A percentile compares a stretch with the other conserved stretches of the same genome.
These are phyloP conservation scores for Clinocottus analis DNA, from an alignment of 2,113 vertebrate species.

Conservation along the genomic window DNA sequence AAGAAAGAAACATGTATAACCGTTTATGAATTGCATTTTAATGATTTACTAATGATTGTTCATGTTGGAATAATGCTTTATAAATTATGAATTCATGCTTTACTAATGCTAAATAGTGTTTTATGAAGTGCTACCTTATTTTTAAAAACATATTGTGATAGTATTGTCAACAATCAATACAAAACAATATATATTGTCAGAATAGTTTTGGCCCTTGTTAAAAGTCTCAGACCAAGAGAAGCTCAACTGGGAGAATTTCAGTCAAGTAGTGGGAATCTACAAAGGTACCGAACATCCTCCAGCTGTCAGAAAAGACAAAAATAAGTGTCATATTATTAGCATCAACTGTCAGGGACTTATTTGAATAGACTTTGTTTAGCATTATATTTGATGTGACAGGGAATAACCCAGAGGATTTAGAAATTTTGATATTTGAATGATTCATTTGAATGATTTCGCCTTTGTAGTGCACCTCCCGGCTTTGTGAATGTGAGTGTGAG, in stretches of 20 bases:
- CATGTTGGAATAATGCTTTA: too few species aligned
- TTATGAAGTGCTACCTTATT: too few species aligned
- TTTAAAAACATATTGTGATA: too few species aligned
- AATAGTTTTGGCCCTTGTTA: too few species aligned
- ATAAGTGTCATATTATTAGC: slow-evolving; percentile 5
- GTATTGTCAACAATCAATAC: too few species aligned
- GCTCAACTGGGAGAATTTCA: not conserved
- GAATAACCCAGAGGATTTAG: not conserved
- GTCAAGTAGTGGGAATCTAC: slow-evolving; percentile 62
- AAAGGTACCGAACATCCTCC: not conserved
- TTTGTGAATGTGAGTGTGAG: slow-evolving; percentile 11
- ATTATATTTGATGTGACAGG: not conserved
- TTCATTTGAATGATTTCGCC: not conserved
- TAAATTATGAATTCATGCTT: too few species aligned
- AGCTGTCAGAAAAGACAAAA: slow-evolving; percentile 10
- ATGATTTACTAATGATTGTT: too few species aligned
- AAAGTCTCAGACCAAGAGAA: not conserved
- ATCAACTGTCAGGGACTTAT: not conserved
- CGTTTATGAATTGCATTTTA: too few species aligned
- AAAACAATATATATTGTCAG: too few species aligned
- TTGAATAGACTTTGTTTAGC: slow-evolving; percentile 5
- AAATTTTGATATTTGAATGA: not conserved
- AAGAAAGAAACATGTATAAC: too few species aligned
- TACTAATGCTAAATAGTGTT: too few species aligned
- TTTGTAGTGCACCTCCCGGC: not conserved